phyloP scores from a whole-genome alignment of 2,888 invertebrate species.

The Kryphioiulus occultus region DNA sequence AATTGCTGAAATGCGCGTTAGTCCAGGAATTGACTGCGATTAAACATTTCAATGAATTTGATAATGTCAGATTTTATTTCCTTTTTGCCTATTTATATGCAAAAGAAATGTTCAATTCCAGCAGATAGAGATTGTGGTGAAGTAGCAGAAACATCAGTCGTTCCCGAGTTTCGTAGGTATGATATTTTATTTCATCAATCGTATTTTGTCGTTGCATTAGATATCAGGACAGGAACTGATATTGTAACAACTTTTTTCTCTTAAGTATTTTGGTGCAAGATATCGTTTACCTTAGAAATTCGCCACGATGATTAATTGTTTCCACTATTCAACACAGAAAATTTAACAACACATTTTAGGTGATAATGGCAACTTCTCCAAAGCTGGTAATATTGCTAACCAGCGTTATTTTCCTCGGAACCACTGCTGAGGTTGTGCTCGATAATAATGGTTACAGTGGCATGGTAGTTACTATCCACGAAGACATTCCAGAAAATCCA shows the following conservation, averaged over 20 bases:
- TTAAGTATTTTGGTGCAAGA: too few species aligned
- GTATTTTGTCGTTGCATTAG: background rate
- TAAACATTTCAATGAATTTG: background rate
- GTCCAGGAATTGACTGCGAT: background rate
- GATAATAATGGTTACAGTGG: background rate
- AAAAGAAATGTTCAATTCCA: background rate
- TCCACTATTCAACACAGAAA: too few species aligned
- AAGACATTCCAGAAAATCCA: slow-evolving; percentile 33
- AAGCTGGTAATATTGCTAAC: background rate
- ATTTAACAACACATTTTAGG: background rate
- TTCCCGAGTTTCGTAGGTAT: background rate
- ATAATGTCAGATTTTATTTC: background rate
- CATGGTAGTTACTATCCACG: background rate
- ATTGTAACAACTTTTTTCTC: too few species aligned
- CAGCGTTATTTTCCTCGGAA: background rate
- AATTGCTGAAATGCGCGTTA: background rate
- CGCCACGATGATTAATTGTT: too few species aligned
- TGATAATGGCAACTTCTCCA: background rate
- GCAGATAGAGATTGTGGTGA: background rate
- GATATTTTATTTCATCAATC: too few species aligned
- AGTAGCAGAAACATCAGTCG: background rate
- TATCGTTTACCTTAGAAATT: too few species aligned
- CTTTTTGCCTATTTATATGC: background rate
- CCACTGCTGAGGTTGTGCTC: slow-evolving; percentile 7
- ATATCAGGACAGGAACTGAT: too few species aligned